Evolutionary conservation across 2,113 vertebrate genomes (phyloP).

Genomic region (Bostrychus sinensis): DNA sequence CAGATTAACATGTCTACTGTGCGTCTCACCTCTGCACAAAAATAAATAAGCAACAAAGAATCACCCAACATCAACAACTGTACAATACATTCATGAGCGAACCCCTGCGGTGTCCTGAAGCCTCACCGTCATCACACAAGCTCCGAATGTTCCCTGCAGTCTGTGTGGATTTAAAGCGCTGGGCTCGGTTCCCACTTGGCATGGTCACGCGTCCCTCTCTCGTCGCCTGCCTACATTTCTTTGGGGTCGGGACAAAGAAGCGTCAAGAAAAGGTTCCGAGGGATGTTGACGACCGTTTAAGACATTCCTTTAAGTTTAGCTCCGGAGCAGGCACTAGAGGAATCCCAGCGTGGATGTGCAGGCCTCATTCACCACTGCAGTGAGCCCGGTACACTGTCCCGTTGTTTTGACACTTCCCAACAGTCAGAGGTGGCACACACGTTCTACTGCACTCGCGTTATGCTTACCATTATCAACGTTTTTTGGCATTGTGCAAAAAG

Average conservation of each 20-base stretch:
- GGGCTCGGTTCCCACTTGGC: too few relatives aligned
- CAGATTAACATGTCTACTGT: too few relatives aligned
- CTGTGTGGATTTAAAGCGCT: background rate
- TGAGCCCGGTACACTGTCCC: background rate
- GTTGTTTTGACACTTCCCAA: slow-evolving; percentile 8
- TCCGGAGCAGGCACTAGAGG: slow-evolving; percentile 56
- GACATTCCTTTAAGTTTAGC: slow-evolving; percentile 28
- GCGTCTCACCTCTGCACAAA: too few relatives aligned
- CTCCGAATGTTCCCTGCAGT: background rate
- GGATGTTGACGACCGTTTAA: slow-evolving; percentile 14
- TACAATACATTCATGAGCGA: slow-evolving; percentile 55
- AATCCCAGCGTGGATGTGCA: background rate
- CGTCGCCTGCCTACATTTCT: slow-evolving; percentile 7
- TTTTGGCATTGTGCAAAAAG: slow-evolving; percentile 78
- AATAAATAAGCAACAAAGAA: slow-evolving; percentile 1
- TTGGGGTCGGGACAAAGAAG: background rate
- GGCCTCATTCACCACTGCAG: too few relatives aligned
- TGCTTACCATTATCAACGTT: slow-evolving; percentile 36
- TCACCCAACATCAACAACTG: slow-evolving; percentile 8
- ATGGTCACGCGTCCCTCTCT: too few relatives aligned
- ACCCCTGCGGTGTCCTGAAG: slow-evolving; percentile 10
- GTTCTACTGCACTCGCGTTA: slow-evolving; percentile 48
- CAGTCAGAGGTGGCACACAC: slow-evolving; percentile 18
- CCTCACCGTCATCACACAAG: slow-evolving; percentile 15
- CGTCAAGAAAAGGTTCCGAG: background rate